Percentiles rank a stretch among this genome's conserved stretches.
Conservation (phyloP, 30 jellyfish, hydroid and myxozoan species). For the Hydractinia echinata region DNA sequence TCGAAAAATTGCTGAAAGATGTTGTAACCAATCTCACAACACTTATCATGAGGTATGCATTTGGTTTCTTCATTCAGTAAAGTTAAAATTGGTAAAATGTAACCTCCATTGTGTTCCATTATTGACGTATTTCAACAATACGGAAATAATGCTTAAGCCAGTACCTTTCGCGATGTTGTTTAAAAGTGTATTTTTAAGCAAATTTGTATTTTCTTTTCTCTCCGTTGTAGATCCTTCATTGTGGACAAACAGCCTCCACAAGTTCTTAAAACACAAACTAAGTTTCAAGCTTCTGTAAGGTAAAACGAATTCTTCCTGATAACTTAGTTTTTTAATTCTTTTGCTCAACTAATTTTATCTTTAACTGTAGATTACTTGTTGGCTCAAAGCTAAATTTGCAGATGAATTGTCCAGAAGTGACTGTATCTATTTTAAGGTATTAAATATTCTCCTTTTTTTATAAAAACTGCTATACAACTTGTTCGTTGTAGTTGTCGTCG, state of each 20-base stretch:
- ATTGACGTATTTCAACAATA: no score
- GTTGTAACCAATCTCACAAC: conserved; percentile 52
- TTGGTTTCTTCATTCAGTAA: neutral
- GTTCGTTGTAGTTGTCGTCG: neutral
- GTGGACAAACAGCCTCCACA: conserved; percentile 95
- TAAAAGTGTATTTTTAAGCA: neutral
- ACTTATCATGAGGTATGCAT: conserved; percentile 48
- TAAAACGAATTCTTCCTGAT: conserved; percentile 24
- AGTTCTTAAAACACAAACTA: conserved; percentile 84
- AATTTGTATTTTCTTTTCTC: neutral
- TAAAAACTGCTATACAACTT: neutral
- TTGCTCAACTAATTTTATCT: neutral
- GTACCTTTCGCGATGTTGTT: neutral
- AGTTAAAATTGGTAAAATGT: neutral
- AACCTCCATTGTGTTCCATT: neutral
- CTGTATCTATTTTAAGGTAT: conserved; percentile 73
- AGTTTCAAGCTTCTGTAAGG: conserved; percentile 93
- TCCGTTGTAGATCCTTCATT: conserved; percentile 57
- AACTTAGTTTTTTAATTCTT: neutral
- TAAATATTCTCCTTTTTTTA: neutral
- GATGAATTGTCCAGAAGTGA: conserved; percentile 73
- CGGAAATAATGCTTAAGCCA: no score
- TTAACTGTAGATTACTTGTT: conserved; percentile 54
- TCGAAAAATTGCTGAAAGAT: conserved; percentile 45
- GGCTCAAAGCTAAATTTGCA: conserved; percentile 73